Evolutionary conservation across 2,888 invertebrate species (phyloP).

Genomic region (Luperina testacea): DNA sequence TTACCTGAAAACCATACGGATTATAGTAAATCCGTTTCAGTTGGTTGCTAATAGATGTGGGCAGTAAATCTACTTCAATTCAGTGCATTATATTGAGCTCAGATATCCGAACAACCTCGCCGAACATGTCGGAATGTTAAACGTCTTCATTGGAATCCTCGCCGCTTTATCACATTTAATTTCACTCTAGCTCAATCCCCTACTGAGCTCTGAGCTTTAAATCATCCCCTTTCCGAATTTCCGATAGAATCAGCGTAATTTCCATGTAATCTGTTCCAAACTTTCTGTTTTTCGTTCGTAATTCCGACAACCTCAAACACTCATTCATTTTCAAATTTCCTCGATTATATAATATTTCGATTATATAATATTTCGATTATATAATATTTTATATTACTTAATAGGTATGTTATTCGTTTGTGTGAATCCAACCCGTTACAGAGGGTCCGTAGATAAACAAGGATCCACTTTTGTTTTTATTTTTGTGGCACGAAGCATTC

Average conservation of each 20-base stretch:
- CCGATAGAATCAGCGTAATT: conserved; percentile 50
- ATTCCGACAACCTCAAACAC: conserved; percentile 37
- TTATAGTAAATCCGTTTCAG: conserved; percentile 19
- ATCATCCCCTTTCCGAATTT: conserved; percentile 40
- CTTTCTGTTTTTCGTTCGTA: conserved; percentile 34
- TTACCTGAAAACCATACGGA: conserved; percentile 6
- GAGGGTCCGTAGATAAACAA: conserved; percentile 40
- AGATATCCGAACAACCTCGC: conserved; percentile 45
- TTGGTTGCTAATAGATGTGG: conserved; percentile 30
- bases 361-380: too few species aligned
- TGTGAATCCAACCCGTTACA: conserved; percentile 38
- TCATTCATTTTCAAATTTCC: conserved; percentile 52
- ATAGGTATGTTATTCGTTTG: conserved; percentile 24
- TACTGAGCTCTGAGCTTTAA: conserved; percentile 34
- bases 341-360: conserved; percentile 14
- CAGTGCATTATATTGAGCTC: conserved; percentile 43
- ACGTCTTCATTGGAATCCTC: conserved; percentile 47
- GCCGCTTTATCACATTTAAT: conserved; percentile 55
- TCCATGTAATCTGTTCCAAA: conserved; percentile 47
- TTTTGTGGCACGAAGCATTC: conserved; percentile 39
- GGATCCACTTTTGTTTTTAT: conserved; percentile 32
- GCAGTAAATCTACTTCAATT: conserved; percentile 39
- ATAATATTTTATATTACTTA: not conserved
- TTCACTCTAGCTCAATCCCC: conserved; percentile 37
- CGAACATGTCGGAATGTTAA: conserved; percentile 60